A percentile compares a stretch with the other conserved stretches of the same genome.
Evolutionary conservation across 2,113 vertebrate genomes (phyloP).

Genomic region (Aythya baeri): DNA sequence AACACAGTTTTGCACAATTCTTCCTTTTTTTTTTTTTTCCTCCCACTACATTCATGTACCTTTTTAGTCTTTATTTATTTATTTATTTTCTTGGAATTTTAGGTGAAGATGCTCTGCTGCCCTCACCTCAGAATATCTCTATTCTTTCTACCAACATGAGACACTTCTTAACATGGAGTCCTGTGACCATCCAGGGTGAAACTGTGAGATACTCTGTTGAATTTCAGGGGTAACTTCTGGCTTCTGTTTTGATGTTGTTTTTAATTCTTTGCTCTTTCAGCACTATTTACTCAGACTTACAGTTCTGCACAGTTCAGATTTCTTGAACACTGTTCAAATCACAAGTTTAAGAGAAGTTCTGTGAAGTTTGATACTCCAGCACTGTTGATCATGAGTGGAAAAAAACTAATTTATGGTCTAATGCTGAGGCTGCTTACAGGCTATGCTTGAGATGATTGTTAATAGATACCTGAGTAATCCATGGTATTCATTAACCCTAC

Average conservation of each 20-base stretch:
- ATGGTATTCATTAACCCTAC: neutral
- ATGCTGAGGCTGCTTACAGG: neutral
- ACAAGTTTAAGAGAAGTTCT: neutral
- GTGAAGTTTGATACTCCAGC: neutral
- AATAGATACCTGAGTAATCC: neutral
- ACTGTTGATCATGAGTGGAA: neutral
- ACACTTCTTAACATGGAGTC: constrained; percentile 77
- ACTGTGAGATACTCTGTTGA: constrained; percentile 74
- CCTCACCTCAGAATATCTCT: constrained; percentile 77
- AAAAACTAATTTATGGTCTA: neutral
- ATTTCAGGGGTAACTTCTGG: constrained; percentile 76
- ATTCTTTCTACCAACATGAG: constrained; percentile 80
- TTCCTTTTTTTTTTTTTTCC: neutral
- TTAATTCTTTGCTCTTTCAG: neutral
- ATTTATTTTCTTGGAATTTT: neutral
- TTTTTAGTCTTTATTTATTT: neutral
- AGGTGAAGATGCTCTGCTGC: constrained; percentile 48
- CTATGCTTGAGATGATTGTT: neutral
- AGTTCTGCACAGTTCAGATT: neutral
- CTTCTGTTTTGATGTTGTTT: neutral
- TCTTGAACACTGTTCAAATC: neutral
- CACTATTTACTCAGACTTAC: neutral
- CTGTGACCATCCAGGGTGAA: constrained; percentile 56
- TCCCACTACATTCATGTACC: neutral
- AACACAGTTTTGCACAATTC: neutral